phyloP scores from a whole-genome alignment of 2,797 vertebrate genomes.

The Spatula clypeata region DNA sequence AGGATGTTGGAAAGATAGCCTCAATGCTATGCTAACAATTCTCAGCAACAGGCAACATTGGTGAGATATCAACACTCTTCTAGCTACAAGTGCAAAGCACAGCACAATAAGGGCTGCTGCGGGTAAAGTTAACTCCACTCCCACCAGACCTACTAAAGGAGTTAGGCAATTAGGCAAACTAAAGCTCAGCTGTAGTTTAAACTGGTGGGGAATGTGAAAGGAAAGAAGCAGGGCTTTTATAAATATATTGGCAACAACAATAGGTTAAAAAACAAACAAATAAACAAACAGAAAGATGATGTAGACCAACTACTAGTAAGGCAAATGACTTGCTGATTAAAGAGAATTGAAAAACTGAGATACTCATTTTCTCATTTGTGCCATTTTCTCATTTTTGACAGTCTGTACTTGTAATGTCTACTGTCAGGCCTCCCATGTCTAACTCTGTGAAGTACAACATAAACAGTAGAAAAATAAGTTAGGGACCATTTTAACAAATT shows the following conservation, averaged over 20 bases:
- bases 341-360: background rate
- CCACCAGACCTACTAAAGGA: background rate
- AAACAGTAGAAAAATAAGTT: background rate
- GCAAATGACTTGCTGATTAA: background rate
- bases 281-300: background rate
- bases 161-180: background rate
- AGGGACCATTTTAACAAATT: background rate
- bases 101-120: background rate
- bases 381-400: background rate
- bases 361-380: background rate
- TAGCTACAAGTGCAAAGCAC: background rate
- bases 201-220: background rate
- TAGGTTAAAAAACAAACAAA: too few species aligned
- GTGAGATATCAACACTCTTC: background rate
- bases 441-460: background rate
- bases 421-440: background rate
- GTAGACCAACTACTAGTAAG: background rate
- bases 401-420: background rate
- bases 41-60: background rate
- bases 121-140: background rate
- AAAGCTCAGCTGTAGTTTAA: background rate
- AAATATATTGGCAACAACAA: background rate
- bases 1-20: background rate
- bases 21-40: background rate
- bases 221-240: accelerated